A percentile compares a stretch with the other conserved stretches of the same genome.
Conservation (phyloP, 2,113 vertebrate genomes). For the Carassius auratus region DNA sequence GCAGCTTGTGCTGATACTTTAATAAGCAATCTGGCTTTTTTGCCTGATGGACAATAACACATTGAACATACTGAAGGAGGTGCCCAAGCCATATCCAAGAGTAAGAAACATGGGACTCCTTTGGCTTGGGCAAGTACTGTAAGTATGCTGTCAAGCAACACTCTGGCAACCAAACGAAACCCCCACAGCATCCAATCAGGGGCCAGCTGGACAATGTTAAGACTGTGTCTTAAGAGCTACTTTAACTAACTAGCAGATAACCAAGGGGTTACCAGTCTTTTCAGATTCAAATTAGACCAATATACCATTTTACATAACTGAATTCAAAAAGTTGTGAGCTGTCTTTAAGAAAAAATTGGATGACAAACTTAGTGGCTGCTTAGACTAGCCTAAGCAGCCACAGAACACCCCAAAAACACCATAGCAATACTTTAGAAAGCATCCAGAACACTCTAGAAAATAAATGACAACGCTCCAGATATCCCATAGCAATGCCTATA, state of each 20-base stretch:
- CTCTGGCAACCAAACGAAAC: neutral
- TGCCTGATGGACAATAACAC: neutral
- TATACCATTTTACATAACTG: too few relatives aligned
- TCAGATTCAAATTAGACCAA: too few relatives aligned
- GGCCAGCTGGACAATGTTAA: too few relatives aligned
- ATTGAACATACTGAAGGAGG: neutral
- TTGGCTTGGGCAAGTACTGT: neutral
- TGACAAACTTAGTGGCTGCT: too few relatives aligned
- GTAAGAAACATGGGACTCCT: neutral
- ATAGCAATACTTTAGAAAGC: neutral
- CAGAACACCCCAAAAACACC: neutral
- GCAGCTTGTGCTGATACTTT: neutral
- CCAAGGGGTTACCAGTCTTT: too few relatives aligned
- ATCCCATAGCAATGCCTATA: neutral
- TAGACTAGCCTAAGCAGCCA: too few relatives aligned
- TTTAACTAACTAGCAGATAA: too few relatives aligned
- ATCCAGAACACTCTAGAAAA: neutral
- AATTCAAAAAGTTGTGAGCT: too few relatives aligned
- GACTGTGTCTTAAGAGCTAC: too few relatives aligned
- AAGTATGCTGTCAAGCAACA: neutral
- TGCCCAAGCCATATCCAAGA: neutral
- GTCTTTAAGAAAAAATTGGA: too few relatives aligned
- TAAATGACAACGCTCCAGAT: neutral
- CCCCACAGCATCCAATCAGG: too few relatives aligned
- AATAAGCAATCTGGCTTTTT: neutral